phyloP scores from a whole-genome alignment of 2,797 vertebrate species.

The Mionectes olivaceus region DNA sequence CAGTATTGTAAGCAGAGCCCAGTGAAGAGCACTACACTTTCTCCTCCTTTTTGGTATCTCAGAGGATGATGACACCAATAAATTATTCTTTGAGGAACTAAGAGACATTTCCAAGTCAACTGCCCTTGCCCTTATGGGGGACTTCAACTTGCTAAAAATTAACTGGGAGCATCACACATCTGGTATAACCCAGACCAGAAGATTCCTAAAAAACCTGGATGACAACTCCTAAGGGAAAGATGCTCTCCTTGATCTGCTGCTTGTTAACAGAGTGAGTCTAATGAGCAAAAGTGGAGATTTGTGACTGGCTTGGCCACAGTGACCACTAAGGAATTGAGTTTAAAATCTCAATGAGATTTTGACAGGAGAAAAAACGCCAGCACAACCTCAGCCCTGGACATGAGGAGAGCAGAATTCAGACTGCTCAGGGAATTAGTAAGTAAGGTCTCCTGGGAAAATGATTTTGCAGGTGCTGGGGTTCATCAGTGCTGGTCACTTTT shows the following conservation, averaged over 20 bases:
- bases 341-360: neutral
- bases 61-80: neutral
- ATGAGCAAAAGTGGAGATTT: neutral
- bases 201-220: neutral
- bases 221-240: neutral
- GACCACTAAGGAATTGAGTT: neutral
- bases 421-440: neutral
- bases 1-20: neutral
- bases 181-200: neutral
- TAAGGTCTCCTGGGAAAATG: neutral
- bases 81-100: neutral
- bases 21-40: neutral
- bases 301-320: neutral
- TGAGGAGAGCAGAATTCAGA: neutral
- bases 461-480: neutral
- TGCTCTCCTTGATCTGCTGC: neutral
- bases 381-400: neutral
- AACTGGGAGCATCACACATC: neutral
- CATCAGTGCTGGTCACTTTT: neutral
- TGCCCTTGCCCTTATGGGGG: neutral
- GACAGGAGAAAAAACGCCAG: neutral
- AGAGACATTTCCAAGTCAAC: neutral
- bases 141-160: neutral
- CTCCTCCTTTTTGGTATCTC: neutral
- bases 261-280: neutral